Conservation (phyloP, 2,797 vertebrate species). For the Antrozous pallidus region DNA sequence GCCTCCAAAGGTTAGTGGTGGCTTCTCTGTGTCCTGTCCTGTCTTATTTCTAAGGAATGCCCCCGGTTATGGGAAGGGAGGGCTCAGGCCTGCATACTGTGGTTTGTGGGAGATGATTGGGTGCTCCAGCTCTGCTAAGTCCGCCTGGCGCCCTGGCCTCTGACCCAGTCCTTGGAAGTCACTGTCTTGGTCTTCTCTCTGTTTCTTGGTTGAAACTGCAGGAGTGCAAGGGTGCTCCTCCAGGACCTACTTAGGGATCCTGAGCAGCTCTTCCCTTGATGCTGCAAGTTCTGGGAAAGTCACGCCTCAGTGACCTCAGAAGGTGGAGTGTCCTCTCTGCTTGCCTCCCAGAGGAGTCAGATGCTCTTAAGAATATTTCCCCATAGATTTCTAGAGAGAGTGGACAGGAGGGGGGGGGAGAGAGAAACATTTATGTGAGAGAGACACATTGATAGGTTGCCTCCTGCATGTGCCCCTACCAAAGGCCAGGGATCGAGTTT, state of each 20-base stretch:
- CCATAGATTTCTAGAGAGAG: no score
- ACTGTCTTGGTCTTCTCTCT: neutral
- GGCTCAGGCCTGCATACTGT: accelerated
- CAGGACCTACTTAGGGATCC: neutral
- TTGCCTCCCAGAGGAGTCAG: neutral
- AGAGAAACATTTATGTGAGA: no score
- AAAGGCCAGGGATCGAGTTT: no score
- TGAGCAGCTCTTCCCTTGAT: accelerated
- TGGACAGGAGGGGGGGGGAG: no score
- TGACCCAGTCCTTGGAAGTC: neutral
- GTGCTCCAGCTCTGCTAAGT: neutral
- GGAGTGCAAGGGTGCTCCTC: neutral
- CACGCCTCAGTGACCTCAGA: neutral
- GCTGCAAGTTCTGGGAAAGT: neutral
- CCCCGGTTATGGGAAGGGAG: neutral
- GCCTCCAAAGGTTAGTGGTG: neutral
- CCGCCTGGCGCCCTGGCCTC: neutral
- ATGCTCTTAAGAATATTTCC: neutral
- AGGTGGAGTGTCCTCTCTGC: accelerated
- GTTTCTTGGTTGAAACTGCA: neutral
- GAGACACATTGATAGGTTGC: no score
- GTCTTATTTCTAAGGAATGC: neutral
- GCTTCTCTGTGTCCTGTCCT: neutral
- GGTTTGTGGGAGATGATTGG: accelerated
- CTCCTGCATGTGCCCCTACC: no score